phyloP scores from a whole-genome alignment of 1,140 invertebrate genomes.

The Tetranychus urticae region DNA sequence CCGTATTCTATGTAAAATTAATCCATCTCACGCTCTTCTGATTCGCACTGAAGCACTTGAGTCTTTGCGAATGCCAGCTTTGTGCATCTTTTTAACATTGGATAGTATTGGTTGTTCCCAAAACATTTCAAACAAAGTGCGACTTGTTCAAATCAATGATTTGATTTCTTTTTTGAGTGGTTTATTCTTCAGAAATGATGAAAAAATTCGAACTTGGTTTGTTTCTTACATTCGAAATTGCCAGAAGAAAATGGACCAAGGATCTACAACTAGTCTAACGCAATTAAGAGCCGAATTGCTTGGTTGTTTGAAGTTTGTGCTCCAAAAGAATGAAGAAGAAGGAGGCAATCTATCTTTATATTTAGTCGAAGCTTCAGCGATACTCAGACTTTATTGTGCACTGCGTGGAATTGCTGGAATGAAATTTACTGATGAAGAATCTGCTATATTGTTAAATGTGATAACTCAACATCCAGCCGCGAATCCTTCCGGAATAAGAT shows the following conservation, averaged over 20 bases:
- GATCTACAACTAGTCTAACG: background rate
- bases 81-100: conserved; percentile 52
- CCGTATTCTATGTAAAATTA: conserved; percentile 60
- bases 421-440: conserved; percentile 84
- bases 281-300: conserved; percentile 1
- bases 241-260: conserved; percentile 37
- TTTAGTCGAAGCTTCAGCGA: conserved; percentile 47
- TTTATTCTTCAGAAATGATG: conserved; percentile 65
- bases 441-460: conserved; percentile 50
- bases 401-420: conserved; percentile 71
- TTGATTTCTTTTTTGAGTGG: conserved; percentile 67
- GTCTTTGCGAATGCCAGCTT: conserved; percentile 60
- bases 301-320: background rate
- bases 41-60: conserved; percentile 46
- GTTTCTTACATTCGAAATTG: conserved; percentile 66
- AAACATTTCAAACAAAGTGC: background rate
- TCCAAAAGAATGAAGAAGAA: background rate
- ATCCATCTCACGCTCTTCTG: conserved; percentile 54
- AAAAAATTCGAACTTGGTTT: conserved; percentile 70
- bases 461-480: conserved; percentile 71
- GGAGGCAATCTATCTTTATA: background rate
- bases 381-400: conserved; percentile 67
- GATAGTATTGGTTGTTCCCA: conserved; percentile 15
- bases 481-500: conserved; percentile 63
- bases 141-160: conserved; percentile 18